These are phyloP conservation scores for Gryllus bimaculatus DNA, from an alignment of 1,140 invertebrate species.

Conservation along the genomic window DNA sequence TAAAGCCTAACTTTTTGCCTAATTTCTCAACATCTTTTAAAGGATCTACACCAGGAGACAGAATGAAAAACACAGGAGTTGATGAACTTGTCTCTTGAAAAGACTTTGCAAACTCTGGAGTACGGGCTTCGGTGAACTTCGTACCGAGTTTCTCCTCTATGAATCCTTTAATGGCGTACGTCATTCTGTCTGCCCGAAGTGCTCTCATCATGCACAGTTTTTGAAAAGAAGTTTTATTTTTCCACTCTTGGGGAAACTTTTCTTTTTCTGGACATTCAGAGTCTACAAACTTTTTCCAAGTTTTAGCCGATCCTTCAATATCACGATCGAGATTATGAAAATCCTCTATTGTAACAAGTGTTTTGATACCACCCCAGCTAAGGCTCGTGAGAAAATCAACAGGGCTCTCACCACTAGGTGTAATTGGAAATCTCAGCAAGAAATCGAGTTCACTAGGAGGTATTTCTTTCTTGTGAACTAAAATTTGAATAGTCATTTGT, in stretches of 20 bases:
- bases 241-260: constrained; percentile 94
- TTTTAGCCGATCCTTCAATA: constrained; percentile 81
- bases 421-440: constrained; percentile 66
- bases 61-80: constrained; percentile 88
- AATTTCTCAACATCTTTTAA: constrained; percentile 76
- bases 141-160: constrained; percentile 78
- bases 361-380: constrained; percentile 81
- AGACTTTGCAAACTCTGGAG: constrained; percentile 72
- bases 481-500: constrained; percentile 70
- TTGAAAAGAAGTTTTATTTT: constrained; percentile 80
- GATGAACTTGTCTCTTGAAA: constrained; percentile 74
- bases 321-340: constrained; percentile 85
- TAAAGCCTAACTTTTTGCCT: constrained; percentile 71
- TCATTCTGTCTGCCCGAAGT: constrained; percentile 50
- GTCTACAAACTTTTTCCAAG: constrained; percentile 88
- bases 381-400: constrained; percentile 76
- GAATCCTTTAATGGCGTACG: constrained; percentile 63
- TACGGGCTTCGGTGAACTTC: constrained; percentile 69
- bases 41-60: constrained; percentile 91
- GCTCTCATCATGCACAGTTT: constrained; percentile 82
- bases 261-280: constrained; percentile 86
- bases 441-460: constrained; percentile 72
- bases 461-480: constrained; percentile 56
- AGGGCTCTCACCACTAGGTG: constrained; percentile 55
- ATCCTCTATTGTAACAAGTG: constrained; percentile 64